Evolutionary conservation across 2,888 invertebrate genomes (phyloP).

Genomic region (Chironomus riparius): DNA sequence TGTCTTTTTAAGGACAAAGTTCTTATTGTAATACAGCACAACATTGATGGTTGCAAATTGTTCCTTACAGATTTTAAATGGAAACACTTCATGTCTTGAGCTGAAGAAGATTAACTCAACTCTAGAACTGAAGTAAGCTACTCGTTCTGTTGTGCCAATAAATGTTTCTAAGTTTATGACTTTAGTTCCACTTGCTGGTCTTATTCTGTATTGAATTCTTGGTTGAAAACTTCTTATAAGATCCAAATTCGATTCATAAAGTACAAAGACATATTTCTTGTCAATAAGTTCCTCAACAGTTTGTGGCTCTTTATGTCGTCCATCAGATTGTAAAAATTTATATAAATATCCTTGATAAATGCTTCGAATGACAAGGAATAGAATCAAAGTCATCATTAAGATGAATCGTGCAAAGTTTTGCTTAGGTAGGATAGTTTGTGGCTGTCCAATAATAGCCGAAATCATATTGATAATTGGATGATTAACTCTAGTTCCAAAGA

Average conservation of each 20-base stretch:
- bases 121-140: not conserved
- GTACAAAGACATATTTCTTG: not conserved
- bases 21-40: not conserved
- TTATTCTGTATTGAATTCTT: not conserved
- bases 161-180: not conserved
- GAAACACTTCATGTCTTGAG: not conserved
- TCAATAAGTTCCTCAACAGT: not conserved
- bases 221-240: not conserved
- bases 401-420: constrained; percentile 1
- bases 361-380: constrained; percentile 2
- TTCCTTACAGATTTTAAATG: not conserved
- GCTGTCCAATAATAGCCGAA: not conserved
- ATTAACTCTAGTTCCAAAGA: not conserved
- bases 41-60: not conserved
- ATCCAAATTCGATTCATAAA: not conserved
- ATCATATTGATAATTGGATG: not conserved
- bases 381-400: not conserved
- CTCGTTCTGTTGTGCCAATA: not conserved
- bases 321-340: not conserved
- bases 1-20: not conserved
- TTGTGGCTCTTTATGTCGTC: not conserved
- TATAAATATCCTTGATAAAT: constrained; percentile 18
- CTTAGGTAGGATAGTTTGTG: not conserved
- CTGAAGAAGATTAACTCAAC: not conserved
- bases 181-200: no score